Evolutionary conservation across 2,888 invertebrate species (phyloP).

Genomic region (Meandrusa payeni): DNA sequence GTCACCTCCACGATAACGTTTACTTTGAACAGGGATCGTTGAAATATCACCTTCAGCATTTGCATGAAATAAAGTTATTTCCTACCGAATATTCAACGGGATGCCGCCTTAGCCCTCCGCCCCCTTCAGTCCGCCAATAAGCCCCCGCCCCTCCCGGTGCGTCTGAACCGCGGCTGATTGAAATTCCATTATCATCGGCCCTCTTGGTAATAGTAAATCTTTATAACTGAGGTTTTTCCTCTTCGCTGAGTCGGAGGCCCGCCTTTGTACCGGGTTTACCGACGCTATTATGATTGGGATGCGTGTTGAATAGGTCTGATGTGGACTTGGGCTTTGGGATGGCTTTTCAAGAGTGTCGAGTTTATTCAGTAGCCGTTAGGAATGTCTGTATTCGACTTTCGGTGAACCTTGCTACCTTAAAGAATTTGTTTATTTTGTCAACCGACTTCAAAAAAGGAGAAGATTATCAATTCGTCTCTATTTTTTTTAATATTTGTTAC

Average conservation of each 20-base stretch:
- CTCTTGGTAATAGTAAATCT: slow-evolving; percentile 62
- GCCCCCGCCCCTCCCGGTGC: slow-evolving; percentile 25
- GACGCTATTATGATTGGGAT: slow-evolving; percentile 51
- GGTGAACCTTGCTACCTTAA: no score
- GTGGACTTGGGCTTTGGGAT: slow-evolving; percentile 19
- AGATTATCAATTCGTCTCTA: no score
- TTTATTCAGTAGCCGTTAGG: no score
- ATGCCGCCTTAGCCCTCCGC: slow-evolving; percentile 26
- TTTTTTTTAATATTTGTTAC: no score
- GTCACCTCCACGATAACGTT: slow-evolving; percentile 13
- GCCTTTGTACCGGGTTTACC: slow-evolving; percentile 56
- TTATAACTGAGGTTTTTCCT: slow-evolving; percentile 66
- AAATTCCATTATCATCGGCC: slow-evolving; percentile 76
- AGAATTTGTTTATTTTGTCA: no score
- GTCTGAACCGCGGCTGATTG: slow-evolving; percentile 57
- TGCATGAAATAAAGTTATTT: slow-evolving; percentile 25
- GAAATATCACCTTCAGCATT: slow-evolving; percentile 17
- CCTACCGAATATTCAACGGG: slow-evolving; percentile 23
- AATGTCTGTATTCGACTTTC: no score
- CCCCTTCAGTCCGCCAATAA: slow-evolving; percentile 28
- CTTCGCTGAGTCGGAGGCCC: slow-evolving; percentile 48
- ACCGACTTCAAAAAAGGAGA: no score
- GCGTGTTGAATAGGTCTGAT: slow-evolving; percentile 34
- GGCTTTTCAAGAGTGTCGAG: not conserved
- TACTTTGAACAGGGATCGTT: slow-evolving; percentile 1